Base-by-base conservation (phyloP, 2,113 vertebrate species). In the Hypanus sabinus region DNA sequence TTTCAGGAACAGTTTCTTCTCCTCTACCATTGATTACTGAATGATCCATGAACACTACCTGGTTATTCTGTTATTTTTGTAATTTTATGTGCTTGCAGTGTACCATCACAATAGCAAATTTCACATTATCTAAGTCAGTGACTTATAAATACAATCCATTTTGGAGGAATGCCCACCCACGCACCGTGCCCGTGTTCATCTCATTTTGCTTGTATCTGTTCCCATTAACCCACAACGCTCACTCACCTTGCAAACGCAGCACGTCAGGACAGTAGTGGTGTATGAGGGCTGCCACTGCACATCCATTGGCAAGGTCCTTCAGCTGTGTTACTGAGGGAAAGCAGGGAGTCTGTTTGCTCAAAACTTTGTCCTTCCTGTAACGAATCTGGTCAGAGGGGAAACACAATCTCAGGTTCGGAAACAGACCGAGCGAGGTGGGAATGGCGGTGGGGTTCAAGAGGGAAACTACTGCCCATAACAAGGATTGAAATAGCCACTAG, bases 241-340 rank as follows among this genome's bases (percentile, higher is more conserved):
- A 36, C 94, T 94, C 96, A 99, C 98, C 98, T 95, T 99, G 98
- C 30, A 99, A 97, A 93, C 97, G 96, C 62, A 99, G 94, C 73
- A 98, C 95, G 88, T 97, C 96, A 0, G 98, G 98, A 94, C 98
- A 99, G 94, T 98, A 99, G 95, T 97, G 97, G 95, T 99, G 98
- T 94, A 99, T 97, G 1, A 97, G 97, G 22, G 98, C 97, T 2
- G 98, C 98, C 93, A 99, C 94, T 0, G 98, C 98, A 3, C 97
- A 98, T 20, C 98, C 98, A 33, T 95, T 98, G 60, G 97, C 97
- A 92, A 98, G 96, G 95, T 99, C 98, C 96, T 97, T 97, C 94
- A 98, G 95, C 94, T 96, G 96, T 20, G 96, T 97, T 95, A 99
- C 97, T 0, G 95, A 94, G 0, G 98, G 97, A 94, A 99, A 98